These are phyloP conservation scores for Geotrypetes seraphini DNA, from an alignment of 2,797 vertebrate genomes.

Conservation along the genomic window DNA sequence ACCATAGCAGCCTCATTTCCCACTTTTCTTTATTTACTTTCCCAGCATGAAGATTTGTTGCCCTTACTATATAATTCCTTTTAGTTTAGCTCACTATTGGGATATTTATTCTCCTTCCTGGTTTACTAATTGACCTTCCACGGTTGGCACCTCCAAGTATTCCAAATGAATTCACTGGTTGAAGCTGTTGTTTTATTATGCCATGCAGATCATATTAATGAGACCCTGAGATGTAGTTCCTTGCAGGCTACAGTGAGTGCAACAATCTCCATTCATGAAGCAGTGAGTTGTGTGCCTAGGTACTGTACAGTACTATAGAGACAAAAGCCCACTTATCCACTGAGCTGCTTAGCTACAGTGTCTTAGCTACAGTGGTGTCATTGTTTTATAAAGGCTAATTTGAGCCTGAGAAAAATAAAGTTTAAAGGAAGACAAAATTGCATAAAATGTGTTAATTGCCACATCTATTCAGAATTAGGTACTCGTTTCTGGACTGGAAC, in stretches of 20 bases:
- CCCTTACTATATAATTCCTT: no score
- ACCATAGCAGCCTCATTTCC: no score
- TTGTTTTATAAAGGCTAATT: constrained; percentile 35
- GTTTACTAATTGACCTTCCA: constrained; percentile 16
- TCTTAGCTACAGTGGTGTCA: constrained; percentile 15
- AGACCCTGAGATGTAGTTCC: constrained; percentile 8
- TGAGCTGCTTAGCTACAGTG: constrained; percentile 8
- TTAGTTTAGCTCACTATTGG: no score
- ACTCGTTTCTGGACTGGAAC: constrained; percentile 26
- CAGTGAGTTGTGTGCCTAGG: constrained; percentile 1
- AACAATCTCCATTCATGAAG: constrained; percentile 11
- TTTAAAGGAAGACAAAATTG: constrained; percentile 26
- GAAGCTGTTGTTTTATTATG: neutral
- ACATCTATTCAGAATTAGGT: constrained; percentile 25
- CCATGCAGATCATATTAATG: no score
- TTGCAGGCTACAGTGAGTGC: constrained; percentile 10
- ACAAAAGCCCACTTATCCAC: constrained; percentile 9
- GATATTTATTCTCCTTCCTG: no score
- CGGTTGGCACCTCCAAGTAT: constrained; percentile 19
- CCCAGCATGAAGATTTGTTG: no score
- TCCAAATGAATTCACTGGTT: constrained; percentile 9
- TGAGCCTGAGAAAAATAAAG: constrained; percentile 23
- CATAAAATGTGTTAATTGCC: constrained; percentile 21
- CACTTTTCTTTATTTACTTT: no score
- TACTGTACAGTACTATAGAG: constrained; percentile 11